Conservation (phyloP, 2,797 vertebrate genomes). For the Poliocrania exsul region DNA sequence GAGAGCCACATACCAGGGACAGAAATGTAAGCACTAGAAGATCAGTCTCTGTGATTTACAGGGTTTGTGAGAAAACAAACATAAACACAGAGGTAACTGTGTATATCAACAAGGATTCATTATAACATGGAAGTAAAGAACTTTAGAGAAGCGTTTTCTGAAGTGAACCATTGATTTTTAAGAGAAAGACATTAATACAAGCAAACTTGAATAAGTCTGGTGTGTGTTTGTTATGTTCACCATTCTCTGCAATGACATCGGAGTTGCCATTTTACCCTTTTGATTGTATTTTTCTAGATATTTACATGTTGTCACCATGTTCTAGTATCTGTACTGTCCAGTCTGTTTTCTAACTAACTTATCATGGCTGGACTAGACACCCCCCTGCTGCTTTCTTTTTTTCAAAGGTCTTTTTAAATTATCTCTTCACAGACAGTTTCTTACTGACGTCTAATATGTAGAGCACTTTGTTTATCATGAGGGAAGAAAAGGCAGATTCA, state of each 20-base stretch:
- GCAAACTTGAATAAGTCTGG: background rate
- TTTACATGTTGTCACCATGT: background rate
- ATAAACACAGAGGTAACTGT: background rate
- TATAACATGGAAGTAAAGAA: background rate
- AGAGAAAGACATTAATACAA: background rate
- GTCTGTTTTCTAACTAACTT: constrained; percentile 42
- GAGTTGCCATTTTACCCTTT: background rate
- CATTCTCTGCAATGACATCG: background rate
- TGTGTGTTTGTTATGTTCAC: background rate
- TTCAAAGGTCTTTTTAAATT: constrained; percentile 32
- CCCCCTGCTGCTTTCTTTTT: background rate
- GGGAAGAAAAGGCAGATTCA: background rate
- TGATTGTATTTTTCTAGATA: constrained; percentile 23
- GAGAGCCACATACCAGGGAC: background rate
- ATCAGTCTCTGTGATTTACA: background rate
- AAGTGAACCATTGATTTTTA: background rate
- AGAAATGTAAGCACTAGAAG: background rate
- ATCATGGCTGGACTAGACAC: background rate
- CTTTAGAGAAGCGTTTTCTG: background rate
- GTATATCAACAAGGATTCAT: background rate
- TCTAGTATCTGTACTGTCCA: constrained; percentile 36
- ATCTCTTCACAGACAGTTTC: constrained; percentile 35
- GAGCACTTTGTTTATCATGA: constrained; percentile 24
- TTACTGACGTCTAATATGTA: constrained; percentile 44
- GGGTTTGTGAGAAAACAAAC: background rate